Evolutionary conservation across 1,140 invertebrate genomes (phyloP).

Genomic region (Ctenoplectra terminalis): DNA sequence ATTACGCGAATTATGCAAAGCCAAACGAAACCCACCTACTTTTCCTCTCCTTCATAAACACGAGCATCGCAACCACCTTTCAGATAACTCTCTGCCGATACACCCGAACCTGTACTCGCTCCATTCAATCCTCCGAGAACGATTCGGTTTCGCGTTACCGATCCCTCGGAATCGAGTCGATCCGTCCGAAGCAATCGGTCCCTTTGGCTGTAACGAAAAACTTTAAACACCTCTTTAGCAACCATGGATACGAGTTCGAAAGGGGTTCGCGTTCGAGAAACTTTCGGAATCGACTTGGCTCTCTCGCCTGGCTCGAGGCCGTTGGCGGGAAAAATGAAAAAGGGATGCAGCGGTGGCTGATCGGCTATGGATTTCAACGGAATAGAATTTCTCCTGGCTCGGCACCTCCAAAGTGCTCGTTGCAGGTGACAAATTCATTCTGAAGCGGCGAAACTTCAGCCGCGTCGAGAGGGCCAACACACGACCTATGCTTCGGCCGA

Average conservation of each 20-base stretch:
- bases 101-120: no score
- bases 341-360: neutral
- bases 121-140: neutral
- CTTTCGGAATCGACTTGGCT: neutral
- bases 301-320: neutral
- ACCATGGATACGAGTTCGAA: no score
- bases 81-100: neutral
- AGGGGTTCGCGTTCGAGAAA: neutral
- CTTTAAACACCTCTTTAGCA: neutral
- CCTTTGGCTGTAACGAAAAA: neutral
- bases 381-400: constrained; percentile 11
- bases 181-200: neutral
- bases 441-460: neutral
- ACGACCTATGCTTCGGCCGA: neutral
- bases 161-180: neutral
- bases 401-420: constrained; percentile 15
- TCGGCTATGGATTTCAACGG: constrained; percentile 22
- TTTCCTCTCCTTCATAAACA: no score
- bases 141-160: neutral
- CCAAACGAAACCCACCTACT: no score
- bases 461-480: neutral
- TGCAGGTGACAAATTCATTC: constrained; percentile 34
- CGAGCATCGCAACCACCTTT: no score
- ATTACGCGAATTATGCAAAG: no score
- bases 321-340: neutral